These are phyloP conservation scores for Labroides dimidiatus DNA, from an alignment of 2,797 vertebrate species.

Conservation along the genomic window DNA sequence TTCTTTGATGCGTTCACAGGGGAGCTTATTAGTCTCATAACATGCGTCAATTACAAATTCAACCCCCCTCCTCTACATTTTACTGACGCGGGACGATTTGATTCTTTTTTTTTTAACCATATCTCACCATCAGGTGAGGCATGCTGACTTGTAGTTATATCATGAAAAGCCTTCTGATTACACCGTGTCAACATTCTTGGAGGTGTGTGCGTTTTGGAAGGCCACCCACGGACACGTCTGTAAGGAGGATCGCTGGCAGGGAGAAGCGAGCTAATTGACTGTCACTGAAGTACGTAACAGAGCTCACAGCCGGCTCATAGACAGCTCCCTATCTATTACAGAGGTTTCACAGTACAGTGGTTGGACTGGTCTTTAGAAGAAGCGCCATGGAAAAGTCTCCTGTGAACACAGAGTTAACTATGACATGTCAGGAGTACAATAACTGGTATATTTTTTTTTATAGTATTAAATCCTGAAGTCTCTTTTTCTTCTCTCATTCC, in stretches of 20 bases:
- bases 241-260: conserved; percentile 21
- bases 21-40: conserved; percentile 83
- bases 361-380: background rate
- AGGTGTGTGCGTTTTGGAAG: conserved; percentile 34
- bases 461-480: too few relatives aligned
- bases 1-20: conserved; percentile 82
- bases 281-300: conserved; percentile 37
- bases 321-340: conserved; percentile 40
- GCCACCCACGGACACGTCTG: conserved; percentile 39
- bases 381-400: background rate
- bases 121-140: conserved; percentile 55
- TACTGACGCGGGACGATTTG: conserved; percentile 46
- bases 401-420: conserved; percentile 7
- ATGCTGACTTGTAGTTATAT: conserved; percentile 36
- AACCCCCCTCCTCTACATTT: conserved; percentile 17
- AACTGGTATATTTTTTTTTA: background rate
- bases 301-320: conserved; percentile 33
- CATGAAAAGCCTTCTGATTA: conserved; percentile 38
- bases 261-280: conserved; percentile 55
- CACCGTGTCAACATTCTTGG: conserved; percentile 48
- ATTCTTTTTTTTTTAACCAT: conserved; percentile 62
- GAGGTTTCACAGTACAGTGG: conserved; percentile 6
- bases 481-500: too few relatives aligned
- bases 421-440: background rate
- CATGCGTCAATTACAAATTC: conserved; percentile 74